phyloP scores from a whole-genome alignment of 2,113 vertebrate species.

The Scortum barcoo region DNA sequence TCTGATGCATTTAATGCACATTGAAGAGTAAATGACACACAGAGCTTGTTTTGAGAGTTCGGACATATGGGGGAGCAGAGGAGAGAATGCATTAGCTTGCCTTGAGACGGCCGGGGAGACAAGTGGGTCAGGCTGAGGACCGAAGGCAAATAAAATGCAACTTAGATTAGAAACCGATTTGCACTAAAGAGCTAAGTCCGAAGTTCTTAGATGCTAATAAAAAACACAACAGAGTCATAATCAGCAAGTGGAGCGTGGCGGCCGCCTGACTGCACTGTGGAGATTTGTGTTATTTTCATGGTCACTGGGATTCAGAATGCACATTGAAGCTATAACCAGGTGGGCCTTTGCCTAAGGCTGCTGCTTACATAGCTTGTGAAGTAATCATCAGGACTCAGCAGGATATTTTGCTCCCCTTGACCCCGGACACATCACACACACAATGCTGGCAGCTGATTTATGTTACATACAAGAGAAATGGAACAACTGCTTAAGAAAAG shows the following conservation, averaged over 20 bases:
- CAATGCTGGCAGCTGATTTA: constrained; percentile 42
- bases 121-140: neutral
- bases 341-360: constrained; percentile 56
- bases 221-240: constrained; percentile 38
- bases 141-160: constrained; percentile 12
- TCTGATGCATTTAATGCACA: constrained; percentile 64
- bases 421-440: constrained; percentile 51
- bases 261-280: neutral
- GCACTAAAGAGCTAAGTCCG: neutral
- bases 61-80: neutral
- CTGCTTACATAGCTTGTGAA: constrained; percentile 63
- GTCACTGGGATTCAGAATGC: constrained; percentile 58
- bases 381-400: constrained; percentile 60
- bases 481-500: constrained; percentile 29
- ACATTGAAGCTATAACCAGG: constrained; percentile 50
- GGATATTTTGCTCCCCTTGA: constrained; percentile 62
- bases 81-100: constrained; percentile 5
- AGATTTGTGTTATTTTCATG: constrained; percentile 38
- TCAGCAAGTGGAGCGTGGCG: constrained; percentile 20
- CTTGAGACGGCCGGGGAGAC: neutral
- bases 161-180: constrained; percentile 9
- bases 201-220: constrained; percentile 23
- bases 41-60: constrained; percentile 36
- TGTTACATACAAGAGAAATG: constrained; percentile 18
- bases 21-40: constrained; percentile 62